Percentiles rank a stretch among this genome's conserved stretches.
phyloP scores from a whole-genome alignment of 2,113 vertebrate genomes.

The Xyliphius kryptos region DNA sequence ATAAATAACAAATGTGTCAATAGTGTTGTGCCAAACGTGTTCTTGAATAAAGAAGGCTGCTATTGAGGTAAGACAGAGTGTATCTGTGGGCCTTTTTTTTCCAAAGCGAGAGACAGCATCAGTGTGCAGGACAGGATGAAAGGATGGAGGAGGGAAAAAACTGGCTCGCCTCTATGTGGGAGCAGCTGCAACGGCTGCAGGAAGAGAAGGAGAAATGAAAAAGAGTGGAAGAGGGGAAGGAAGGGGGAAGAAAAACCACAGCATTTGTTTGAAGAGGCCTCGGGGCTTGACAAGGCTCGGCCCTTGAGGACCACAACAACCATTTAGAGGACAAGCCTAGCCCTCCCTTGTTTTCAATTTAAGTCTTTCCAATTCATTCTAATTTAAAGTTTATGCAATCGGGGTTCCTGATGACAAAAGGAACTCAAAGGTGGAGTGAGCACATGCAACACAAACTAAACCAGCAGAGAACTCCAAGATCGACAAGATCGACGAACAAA shows the following conservation, averaged over 20 bases:
- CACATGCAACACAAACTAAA: not conserved
- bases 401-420: not conserved
- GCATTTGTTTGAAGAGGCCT: slow-evolving; percentile 28
- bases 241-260: slow-evolving; percentile 45
- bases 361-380: not conserved
- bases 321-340: slow-evolving; percentile 25
- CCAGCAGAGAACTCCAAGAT: too few species aligned
- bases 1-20: too few species aligned
- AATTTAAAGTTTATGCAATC: not conserved
- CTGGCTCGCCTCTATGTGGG: slow-evolving; percentile 37
- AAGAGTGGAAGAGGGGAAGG: slow-evolving; percentile 35
- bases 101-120: slow-evolving; percentile 24
- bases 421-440: not conserved
- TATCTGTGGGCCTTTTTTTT: slow-evolving; percentile 32
- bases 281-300: slow-evolving; percentile 7
- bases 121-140: slow-evolving; percentile 47
- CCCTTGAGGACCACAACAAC: slow-evolving; percentile 18
- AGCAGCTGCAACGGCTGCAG: slow-evolving; percentile 48
- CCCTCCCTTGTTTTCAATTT: not conserved
- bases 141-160: slow-evolving; percentile 34
- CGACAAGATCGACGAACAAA: too few species aligned
- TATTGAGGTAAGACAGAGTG: slow-evolving; percentile 42
- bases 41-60: slow-evolving; percentile 38
- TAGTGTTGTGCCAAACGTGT: slow-evolving; percentile 34
- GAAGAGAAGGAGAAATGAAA: slow-evolving; percentile 55